A percentile compares a stretch with the other conserved stretches of the same genome.
Evolutionary conservation across 2,797 vertebrate species (phyloP).

Genomic region (Synaphobranchus kaupii): DNA sequence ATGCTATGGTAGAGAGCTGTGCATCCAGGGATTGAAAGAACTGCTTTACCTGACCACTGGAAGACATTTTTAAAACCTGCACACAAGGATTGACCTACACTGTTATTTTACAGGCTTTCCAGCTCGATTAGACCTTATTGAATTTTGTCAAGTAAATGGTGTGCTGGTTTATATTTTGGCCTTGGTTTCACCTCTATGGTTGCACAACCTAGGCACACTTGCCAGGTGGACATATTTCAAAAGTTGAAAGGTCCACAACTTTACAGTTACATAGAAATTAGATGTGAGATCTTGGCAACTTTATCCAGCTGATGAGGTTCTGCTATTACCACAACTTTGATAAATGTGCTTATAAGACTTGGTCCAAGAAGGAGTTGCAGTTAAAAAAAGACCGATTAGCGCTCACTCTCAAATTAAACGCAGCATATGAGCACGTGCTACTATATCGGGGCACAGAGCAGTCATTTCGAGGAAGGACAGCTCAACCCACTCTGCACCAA

Average conservation of each 20-base stretch:
- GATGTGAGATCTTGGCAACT: not conserved
- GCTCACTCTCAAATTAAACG: slow-evolving; percentile 26
- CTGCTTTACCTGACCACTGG: not conserved
- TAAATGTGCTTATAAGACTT: not conserved
- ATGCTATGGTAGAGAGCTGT: not conserved
- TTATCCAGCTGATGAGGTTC: not conserved
- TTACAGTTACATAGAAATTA: not conserved
- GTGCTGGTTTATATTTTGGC: not conserved
- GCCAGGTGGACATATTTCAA: not conserved
- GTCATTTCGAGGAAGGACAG: not conserved
- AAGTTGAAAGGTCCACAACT: not conserved
- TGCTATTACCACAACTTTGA: not conserved
- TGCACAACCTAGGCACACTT: not conserved
- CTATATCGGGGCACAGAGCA: slow-evolving; percentile 25
- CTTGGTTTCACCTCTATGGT: not conserved
- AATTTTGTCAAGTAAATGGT: not conserved
- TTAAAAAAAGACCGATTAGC: slow-evolving; percentile 1
- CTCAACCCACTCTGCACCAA: slow-evolving; percentile 10
- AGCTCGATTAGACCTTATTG: not conserved
- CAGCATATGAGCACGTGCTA: not conserved
- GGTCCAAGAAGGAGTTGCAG: not conserved
- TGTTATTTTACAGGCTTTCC: not conserved
- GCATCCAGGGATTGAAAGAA: not conserved
- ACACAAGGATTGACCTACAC: not conserved
- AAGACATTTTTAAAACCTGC: not conserved